phyloP scores from a whole-genome alignment of 1,140 invertebrate genomes.

The Apocrypta bakeri region DNA sequence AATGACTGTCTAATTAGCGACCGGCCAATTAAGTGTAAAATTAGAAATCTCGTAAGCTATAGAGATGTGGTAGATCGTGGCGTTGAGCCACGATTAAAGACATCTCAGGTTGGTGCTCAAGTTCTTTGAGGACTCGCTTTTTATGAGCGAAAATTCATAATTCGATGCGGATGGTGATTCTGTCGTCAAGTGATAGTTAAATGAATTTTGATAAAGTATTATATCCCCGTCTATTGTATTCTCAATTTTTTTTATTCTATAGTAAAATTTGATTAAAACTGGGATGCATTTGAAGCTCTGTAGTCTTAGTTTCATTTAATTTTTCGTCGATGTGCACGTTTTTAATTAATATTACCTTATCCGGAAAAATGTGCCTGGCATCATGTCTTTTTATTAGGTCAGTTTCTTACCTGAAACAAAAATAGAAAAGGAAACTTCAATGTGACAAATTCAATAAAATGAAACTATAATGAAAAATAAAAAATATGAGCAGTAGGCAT shows the following conservation, averaged over 20 bases:
- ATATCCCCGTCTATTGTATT: not conserved
- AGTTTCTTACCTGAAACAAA: constrained; percentile 26
- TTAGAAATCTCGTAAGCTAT: not conserved
- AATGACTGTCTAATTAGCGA: not conserved
- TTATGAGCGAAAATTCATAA: constrained; percentile 24
- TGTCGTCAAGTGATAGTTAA: constrained; percentile 6
- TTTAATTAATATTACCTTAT: constrained; percentile 24
- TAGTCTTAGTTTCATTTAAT: not conserved
- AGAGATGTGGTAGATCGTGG: not conserved
- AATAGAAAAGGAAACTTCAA: not conserved
- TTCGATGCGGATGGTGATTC: not conserved
- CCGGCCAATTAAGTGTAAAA: not conserved
- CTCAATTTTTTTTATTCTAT: not conserved
- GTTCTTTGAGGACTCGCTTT: not conserved
- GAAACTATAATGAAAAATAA: not conserved
- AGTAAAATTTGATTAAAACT: not conserved
- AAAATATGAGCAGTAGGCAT: not conserved
- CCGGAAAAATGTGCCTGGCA: not conserved
- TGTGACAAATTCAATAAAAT: not conserved
- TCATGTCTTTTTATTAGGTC: not conserved
- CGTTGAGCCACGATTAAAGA: constrained; percentile 7
- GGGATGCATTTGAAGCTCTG: not conserved
- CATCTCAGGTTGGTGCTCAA: no score
- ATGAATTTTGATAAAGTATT: constrained; percentile 12
- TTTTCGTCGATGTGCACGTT: not conserved